Conservation (phyloP, 2,113 vertebrate species). For the Thermophis baileyi region DNA sequence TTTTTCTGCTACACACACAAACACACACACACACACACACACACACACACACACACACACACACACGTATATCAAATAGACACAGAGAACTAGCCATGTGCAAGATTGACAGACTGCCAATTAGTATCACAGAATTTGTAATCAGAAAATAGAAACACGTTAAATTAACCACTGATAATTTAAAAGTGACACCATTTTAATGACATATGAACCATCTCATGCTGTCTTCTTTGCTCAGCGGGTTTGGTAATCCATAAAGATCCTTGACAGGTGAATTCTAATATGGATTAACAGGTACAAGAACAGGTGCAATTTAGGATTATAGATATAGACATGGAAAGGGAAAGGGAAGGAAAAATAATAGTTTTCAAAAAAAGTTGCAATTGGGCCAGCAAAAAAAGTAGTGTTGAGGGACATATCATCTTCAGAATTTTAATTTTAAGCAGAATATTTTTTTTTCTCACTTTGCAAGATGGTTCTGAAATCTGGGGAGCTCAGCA, state of each 20-base stretch:
- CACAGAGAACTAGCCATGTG: not conserved
- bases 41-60: no score
- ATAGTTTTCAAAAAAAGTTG: not conserved
- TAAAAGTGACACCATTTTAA: not conserved
- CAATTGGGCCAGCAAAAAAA: not conserved
- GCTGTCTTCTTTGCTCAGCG: not conserved
- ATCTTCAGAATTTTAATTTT: not conserved
- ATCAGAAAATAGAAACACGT: not conserved
- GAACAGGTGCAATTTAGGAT: not conserved
- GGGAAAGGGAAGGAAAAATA: no score
- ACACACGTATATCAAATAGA: no score
- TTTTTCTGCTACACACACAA: not conserved
- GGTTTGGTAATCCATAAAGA: not conserved
- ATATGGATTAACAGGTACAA: not conserved
- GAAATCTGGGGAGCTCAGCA: not conserved
- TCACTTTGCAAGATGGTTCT: not conserved
- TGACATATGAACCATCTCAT: slow-evolving; percentile 7
- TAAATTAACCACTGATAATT: slow-evolving; percentile 28
- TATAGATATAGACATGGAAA: not conserved
- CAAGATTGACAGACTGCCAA: not conserved
- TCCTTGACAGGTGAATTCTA: not conserved
- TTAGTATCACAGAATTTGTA: not conserved
- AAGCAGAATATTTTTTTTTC: not conserved
- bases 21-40: no score
- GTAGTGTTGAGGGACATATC: not conserved